Conservation (phyloP, 53 echinoderm and acorn worm genomes). For the Antedon mediterranea region DNA sequence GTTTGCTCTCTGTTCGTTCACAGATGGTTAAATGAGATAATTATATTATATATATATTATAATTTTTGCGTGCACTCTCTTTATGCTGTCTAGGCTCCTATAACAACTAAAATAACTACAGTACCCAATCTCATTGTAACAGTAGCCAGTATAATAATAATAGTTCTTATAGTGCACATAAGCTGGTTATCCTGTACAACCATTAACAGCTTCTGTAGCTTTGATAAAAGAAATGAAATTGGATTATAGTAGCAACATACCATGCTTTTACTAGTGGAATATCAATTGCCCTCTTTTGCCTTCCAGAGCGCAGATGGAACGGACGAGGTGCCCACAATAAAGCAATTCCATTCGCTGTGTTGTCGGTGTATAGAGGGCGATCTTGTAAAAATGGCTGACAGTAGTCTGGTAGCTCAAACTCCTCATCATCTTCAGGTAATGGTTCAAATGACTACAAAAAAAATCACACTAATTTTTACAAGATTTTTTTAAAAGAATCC, state of each 20-base stretch:
- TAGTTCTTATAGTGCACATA: too few species aligned
- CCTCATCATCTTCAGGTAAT: constrained; percentile 85
- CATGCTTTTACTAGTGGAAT: constrained; percentile 81
- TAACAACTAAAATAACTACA: too few species aligned
- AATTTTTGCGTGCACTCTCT: too few species aligned
- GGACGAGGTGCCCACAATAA: constrained; percentile 92
- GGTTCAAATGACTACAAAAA: constrained; percentile 40
- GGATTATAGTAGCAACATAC: constrained; percentile 21
- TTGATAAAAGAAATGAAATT: too few species aligned
- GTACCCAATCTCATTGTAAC: too few species aligned
- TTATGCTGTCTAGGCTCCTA: too few species aligned
- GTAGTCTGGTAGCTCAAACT: constrained; percentile 92
- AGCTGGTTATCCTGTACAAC: not conserved
- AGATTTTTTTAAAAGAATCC: too few species aligned
- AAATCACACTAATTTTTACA: not conserved
- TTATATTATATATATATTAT: too few species aligned
- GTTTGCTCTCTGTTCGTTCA: too few species aligned
- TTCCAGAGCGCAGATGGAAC: constrained; percentile 79
- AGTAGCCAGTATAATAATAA: too few species aligned
- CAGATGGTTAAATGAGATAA: too few species aligned
- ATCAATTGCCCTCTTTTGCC: constrained; percentile 83
- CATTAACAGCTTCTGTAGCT: too few species aligned
- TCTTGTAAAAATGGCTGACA: constrained; percentile 88
- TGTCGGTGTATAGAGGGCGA: constrained; percentile 89
- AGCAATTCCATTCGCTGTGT: constrained; percentile 93